Base-by-base conservation (phyloP, 2,888 invertebrate species). In the Pachliopta kotzebuea region DNA sequence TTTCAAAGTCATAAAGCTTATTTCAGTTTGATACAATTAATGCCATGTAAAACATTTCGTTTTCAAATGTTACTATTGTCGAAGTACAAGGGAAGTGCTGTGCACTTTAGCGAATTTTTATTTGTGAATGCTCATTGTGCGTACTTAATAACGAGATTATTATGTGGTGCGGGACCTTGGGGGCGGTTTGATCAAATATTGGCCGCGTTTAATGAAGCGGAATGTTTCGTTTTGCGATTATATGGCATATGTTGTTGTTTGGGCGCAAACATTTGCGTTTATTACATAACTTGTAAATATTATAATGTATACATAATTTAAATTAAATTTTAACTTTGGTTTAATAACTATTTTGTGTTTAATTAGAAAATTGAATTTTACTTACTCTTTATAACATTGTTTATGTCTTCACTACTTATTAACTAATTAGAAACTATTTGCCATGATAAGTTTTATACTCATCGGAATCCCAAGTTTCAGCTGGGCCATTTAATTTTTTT, bases 111-210 rank as follows among this genome's bases (percentile, higher is more conserved):
- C 78, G 79, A 81, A 79, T 82, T 81, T 85, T 83, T 85, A 83
- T 86, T 85, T 84, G 72, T 74, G 69, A 76, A 77, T 68, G 77
- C 72, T 79, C 80, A 83, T 84, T 86, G 84, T 81, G 75, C 73
- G 74, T 75, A 74, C 74, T 78, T 80, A 80, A 78, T 86, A 86
- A 89, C 79, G 69, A 83, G 85, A 86, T 88, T 87, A 84, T 84
- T 83, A 83, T 85, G 53, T 79, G 78, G 67, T 71, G 70, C 71
- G 64, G 69, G 68, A 69, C 68, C 72, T 71, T 72, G 74, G 76
- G 82, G 84, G 76, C 66, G 71, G 73, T 74, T 79, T 82, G 84
- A 74, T 81, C 83, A 86, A 88, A 88, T 85, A 88, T 88, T 86
- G 77, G 76, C 69, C 65, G 69, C 75, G 81, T 74, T 77, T 78